Percentiles rank a stretch among this genome's conserved stretches.
phyloP scores from a whole-genome alignment of 2,888 invertebrate genomes.

The Frankliniella fusca region DNA sequence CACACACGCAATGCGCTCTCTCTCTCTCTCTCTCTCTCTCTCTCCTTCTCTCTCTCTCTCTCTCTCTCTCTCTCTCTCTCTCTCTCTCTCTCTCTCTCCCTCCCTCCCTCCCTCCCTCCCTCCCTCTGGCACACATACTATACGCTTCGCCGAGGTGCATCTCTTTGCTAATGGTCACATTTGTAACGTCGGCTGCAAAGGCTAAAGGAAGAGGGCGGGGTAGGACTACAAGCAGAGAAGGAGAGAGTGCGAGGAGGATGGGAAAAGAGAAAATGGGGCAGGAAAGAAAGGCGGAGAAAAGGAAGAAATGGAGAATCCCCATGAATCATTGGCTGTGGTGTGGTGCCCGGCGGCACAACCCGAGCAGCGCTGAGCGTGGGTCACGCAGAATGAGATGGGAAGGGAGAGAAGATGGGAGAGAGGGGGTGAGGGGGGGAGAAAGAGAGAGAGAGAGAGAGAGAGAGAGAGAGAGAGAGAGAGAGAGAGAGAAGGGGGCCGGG shows the following conservation, averaged over 20 bases:
- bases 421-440: background rate
- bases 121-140: background rate
- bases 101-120: too few relatives aligned
- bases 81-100: background rate
- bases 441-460: background rate
- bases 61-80: background rate
- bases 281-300: background rate
- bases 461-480: too few relatives aligned
- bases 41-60: background rate
- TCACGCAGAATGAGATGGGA: background rate
- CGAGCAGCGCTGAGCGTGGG: background rate
- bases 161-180: conserved; percentile 16
- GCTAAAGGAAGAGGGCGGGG: background rate
- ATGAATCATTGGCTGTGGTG: background rate
- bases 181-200: conserved; percentile 5
- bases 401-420: background rate
- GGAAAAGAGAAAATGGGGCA: background rate
- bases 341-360: background rate
- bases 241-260: background rate
- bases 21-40: background rate
- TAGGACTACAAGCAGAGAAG: background rate
- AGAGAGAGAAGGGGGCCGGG: too few relatives aligned
- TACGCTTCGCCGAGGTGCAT: conserved; percentile 24
- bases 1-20: background rate
- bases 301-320: background rate